These are phyloP conservation scores for Lynx canadensis DNA, from an alignment of 2,113 vertebrate genomes.

Conservation along the genomic window DNA sequence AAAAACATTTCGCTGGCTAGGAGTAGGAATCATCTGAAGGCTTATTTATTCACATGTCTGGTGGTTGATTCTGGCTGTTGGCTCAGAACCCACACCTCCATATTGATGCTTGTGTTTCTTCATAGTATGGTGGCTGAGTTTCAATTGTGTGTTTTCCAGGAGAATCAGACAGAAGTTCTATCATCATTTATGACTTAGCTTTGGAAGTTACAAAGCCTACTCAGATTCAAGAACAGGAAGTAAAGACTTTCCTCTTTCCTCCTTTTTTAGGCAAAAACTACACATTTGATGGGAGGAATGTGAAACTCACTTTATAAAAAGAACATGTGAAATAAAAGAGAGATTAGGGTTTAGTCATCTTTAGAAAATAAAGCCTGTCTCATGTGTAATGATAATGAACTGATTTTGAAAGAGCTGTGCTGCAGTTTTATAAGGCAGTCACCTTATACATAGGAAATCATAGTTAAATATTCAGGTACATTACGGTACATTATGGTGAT, in stretches of 20 bases:
- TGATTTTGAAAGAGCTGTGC: neutral
- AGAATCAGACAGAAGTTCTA: neutral
- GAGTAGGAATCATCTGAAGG: neutral
- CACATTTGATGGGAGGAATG: neutral
- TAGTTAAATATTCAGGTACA: neutral
- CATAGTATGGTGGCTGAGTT: neutral
- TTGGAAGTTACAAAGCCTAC: neutral
- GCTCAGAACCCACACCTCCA: neutral
- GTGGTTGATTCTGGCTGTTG: neutral
- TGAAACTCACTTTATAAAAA: neutral
- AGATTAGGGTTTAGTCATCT: neutral
- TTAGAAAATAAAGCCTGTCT: constrained; percentile 13
- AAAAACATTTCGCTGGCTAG: neutral
- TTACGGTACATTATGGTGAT: neutral
- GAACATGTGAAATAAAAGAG: neutral
- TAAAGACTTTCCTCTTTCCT: neutral
- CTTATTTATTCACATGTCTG: neutral
- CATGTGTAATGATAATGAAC: neutral
- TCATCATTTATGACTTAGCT: neutral
- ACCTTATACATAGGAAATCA: neutral
- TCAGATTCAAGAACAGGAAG: neutral
- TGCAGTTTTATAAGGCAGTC: neutral
- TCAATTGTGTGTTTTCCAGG: neutral
- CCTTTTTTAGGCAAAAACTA: neutral
- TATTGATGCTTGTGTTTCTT: neutral